Evolutionary conservation across 2,113 vertebrate genomes (phyloP).

Genomic region (Podarcis cretensis): DNA sequence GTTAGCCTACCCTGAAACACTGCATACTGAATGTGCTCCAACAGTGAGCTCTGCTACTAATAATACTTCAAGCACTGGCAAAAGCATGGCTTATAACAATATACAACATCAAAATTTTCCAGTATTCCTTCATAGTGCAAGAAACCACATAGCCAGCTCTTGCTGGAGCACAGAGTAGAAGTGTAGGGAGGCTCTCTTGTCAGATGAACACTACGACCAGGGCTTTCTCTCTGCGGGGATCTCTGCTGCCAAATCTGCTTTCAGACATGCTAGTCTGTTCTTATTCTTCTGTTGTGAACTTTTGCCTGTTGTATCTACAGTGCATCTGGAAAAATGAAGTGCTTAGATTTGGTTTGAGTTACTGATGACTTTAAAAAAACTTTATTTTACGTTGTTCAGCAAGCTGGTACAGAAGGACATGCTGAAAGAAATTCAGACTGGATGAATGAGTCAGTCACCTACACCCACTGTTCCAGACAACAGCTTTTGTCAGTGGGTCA

Average conservation of each 20-base stretch:
- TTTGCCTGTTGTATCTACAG: neutral
- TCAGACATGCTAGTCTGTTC: neutral
- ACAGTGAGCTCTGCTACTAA: no score
- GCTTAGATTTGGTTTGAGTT: constrained; percentile 17
- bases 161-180: neutral
- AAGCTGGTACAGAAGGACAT: constrained; percentile 45
- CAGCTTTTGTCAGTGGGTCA: constrained; percentile 51
- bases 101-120: no score
- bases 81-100: no score
- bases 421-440: constrained; percentile 31
- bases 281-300: neutral
- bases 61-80: no score
- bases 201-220: neutral
- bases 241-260: neutral
- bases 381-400: constrained; percentile 34
- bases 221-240: neutral
- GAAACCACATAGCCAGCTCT: neutral
- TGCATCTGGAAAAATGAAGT: neutral
- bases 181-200: neutral
- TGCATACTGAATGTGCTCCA: no score
- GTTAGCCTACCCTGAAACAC: no score
- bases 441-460: constrained; percentile 38
- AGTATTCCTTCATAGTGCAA: no score
- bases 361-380: constrained; percentile 5
- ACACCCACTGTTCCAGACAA: constrained; percentile 15